Evolutionary conservation across 2,113 vertebrate species (phyloP), one percentile per base, ranked within the genome.

Genomic region (Pardalotus punctatus): DNA sequence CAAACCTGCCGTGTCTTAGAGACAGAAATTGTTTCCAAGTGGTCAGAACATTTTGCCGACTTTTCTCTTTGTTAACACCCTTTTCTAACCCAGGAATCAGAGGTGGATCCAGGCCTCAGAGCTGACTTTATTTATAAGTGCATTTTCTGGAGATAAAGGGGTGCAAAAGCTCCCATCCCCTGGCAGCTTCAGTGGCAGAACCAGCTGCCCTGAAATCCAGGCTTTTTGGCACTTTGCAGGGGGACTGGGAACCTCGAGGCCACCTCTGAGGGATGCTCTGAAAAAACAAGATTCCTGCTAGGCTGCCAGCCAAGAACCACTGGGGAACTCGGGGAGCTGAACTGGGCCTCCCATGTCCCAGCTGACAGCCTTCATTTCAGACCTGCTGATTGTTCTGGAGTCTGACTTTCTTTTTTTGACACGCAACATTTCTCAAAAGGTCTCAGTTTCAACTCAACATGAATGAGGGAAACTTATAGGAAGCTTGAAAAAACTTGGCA

Each of bases 301-400:
- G n/a, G 15, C 67, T 72, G 17, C 33, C 70, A 92, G 79, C 42
- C 70, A 90, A 92, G 74, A 94, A 22, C 77, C 81, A 36, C 57
- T 45, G 53, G 66, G 66, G 74, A 88, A 56, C 79, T 33, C 16
- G 33, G 40, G 66, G 74, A 95, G 23, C 25, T 79, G 74, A 82
- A 88, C 2, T 72, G 25, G 79, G 54, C 40, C 45, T 82, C 81
- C 79, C 54, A 35, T 27, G 6, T 72, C 57, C 79, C 79, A 85
- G 71, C 45, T 93, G 85, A 92, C 85, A 92, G 79, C 58, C 82
- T 62, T 70, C 33, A 90, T 86, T 93, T 90, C 88, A 96, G 85
- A 90, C 54, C 66, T 92, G 88, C 61, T 92, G 82, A 33, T 88
- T 95, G 80, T 92, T 95, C 29, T 86, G 61, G 40, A 36, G 40